These are phyloP conservation scores for Drosophila sucinea DNA, from an alignment of 1,140 invertebrate genomes.

Conservation along the genomic window DNA sequence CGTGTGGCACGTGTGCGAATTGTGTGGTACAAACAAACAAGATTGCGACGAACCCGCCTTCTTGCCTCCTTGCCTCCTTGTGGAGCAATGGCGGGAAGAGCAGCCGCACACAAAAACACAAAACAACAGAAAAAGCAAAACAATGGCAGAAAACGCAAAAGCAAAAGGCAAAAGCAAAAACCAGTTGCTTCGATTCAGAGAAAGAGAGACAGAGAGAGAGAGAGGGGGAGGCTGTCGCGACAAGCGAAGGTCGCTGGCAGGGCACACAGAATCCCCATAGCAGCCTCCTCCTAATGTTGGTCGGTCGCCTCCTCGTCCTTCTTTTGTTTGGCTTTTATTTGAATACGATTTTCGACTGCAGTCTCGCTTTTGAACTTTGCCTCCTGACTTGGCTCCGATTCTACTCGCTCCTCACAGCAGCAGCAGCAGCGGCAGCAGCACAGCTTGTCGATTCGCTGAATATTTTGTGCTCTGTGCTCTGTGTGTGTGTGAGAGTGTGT, in stretches of 20 bases:
- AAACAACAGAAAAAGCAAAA: conserved; percentile 28
- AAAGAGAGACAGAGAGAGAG: not conserved
- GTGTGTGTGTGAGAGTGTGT: conserved; percentile 30
- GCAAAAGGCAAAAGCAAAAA: conserved; percentile 46
- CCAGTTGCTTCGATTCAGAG: conserved; percentile 66
- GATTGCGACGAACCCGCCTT: conserved; percentile 40
- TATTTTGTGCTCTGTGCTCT: conserved; percentile 25
- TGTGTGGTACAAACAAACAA: conserved; percentile 48
- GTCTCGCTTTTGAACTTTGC: conserved; percentile 67
- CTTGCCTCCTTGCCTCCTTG: conserved; percentile 18
- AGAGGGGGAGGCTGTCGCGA: conserved; percentile 29
- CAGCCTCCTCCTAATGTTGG: conserved; percentile 6
- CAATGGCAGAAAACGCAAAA: conserved; percentile 16
- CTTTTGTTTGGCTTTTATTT: conserved; percentile 52
- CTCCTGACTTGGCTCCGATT: conserved; percentile 50
- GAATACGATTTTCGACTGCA: conserved; percentile 61
- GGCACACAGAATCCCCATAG: not conserved
- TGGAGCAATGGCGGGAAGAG: too few relatives aligned
- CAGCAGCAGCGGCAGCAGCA: too few relatives aligned
- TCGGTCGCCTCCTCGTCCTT: conserved; percentile 13
- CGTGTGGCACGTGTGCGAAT: conserved; percentile 24
- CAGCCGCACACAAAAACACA: conserved; percentile 18
- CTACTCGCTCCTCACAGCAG: conserved; percentile 26
- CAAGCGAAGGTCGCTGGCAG: conserved; percentile 57
- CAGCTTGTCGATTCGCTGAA: conserved; percentile 54